Percentiles rank a stretch among this genome's conserved stretches.
Evolutionary conservation across 2,888 invertebrate species (phyloP).

Genomic region (Balanococcus diminutus): DNA sequence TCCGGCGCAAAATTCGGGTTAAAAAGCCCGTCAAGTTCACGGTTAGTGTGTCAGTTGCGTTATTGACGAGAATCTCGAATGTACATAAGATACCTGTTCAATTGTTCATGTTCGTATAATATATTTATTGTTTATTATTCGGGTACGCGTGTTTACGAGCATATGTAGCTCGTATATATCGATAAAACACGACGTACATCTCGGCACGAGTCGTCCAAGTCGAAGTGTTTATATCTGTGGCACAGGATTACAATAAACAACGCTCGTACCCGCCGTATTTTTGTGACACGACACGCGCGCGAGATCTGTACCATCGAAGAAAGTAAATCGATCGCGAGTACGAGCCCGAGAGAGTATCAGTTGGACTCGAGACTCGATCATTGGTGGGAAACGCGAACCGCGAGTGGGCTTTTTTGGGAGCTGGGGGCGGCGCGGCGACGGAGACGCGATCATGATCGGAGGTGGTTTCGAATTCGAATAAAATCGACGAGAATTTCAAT

Average conservation of each 20-base stretch:
- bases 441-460: neutral
- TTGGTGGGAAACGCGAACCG: neutral
- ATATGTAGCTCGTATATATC: neutral
- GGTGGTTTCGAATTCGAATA: neutral
- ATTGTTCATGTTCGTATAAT: neutral
- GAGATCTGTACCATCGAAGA: neutral
- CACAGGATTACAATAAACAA: neutral
- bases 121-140: slow-evolving; percentile 16
- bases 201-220: neutral
- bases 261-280: neutral
- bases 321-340: neutral
- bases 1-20: neutral
- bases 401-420: neutral
- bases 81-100: neutral
- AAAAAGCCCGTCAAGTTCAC: neutral
- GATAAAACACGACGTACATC: neutral
- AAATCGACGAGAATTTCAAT: no score
- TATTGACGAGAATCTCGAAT: neutral
- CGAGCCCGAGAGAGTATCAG: neutral
- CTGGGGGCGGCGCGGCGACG: neutral
- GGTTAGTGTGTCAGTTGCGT: neutral
- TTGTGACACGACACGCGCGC: neutral
- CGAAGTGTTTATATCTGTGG: neutral
- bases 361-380: neutral
- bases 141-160: neutral